A percentile compares a stretch with the other conserved stretches of the same genome.
These are phyloP conservation scores for Fulmarus glacialis DNA, from an alignment of 2,113 vertebrate species.

Conservation along the genomic window DNA sequence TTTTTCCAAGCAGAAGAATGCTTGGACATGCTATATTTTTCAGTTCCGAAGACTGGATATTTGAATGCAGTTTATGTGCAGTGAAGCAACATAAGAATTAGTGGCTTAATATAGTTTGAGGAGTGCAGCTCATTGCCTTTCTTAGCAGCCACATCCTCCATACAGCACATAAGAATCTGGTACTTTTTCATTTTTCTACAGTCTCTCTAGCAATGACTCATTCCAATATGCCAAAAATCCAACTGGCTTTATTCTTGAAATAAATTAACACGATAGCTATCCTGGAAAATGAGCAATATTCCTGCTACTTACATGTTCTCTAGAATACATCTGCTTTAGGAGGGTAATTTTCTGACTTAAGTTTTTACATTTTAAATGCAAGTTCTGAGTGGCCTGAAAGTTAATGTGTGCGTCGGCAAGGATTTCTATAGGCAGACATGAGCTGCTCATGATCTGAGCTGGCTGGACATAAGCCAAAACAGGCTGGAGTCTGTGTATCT, in stretches of 20 bases:
- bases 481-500: not conserved
- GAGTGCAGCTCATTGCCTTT: not conserved
- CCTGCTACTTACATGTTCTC: not conserved
- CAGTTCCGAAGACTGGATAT: not conserved
- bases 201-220: conserved; percentile 40
- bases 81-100: not conserved
- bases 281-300: conserved; percentile 27
- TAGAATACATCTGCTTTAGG: not conserved
- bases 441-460: not conserved
- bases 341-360: not conserved
- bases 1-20: not conserved
- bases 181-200: not conserved
- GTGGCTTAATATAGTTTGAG: conserved; percentile 1
- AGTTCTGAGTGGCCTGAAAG: not conserved
- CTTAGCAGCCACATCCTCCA: not conserved
- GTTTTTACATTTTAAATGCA: not conserved
- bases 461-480: not conserved
- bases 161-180: not conserved
- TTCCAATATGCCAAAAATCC: conserved; percentile 44
- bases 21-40: not conserved
- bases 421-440: not conserved
- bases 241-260: conserved; percentile 15
- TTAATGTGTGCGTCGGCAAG: not conserved
- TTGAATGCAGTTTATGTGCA: not conserved
- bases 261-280: conserved; percentile 24